Percentiles rank a stretch among this genome's conserved stretches.
Evolutionary conservation across 1,140 invertebrate species (phyloP).

Genomic region (Chymomyza costata): DNA sequence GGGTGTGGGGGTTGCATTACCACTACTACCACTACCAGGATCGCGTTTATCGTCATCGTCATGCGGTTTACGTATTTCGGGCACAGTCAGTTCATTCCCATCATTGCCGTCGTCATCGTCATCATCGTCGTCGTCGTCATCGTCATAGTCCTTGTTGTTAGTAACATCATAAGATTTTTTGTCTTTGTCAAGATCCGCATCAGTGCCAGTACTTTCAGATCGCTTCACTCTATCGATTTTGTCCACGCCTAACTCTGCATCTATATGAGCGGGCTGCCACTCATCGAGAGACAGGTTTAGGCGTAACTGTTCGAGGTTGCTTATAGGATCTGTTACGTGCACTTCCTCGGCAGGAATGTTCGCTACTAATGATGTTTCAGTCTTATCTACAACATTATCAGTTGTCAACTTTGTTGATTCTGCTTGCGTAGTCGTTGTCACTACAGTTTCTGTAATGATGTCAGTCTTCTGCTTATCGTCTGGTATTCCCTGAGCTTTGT

Average conservation of each 20-base stretch:
- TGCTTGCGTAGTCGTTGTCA: constrained; percentile 62
- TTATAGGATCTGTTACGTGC: constrained; percentile 16
- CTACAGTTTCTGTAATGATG: constrained; percentile 68
- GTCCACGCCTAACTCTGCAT: constrained; percentile 33
- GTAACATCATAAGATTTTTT: constrained; percentile 48
- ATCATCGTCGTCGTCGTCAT: constrained; percentile 75
- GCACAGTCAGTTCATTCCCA: constrained; percentile 57
- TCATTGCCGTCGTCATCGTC: constrained; percentile 71
- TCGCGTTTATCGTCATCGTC: constrained; percentile 78
- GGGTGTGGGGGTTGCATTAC: constrained; percentile 77
- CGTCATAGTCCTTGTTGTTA: constrained; percentile 61
- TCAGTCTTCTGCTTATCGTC: constrained; percentile 69
- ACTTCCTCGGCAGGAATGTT: constrained; percentile 60
- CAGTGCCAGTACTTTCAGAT: constrained; percentile 28
- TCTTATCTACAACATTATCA: constrained; percentile 64
- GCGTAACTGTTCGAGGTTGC: constrained; percentile 44
- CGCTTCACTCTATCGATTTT: constrained; percentile 39
- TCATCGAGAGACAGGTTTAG: constrained; percentile 59
- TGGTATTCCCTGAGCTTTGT: constrained; percentile 60
- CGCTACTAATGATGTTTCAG: constrained; percentile 62
- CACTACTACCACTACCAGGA: constrained; percentile 79
- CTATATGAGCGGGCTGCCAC: constrained; percentile 36
- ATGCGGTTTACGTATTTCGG: constrained; percentile 69
- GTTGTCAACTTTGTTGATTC: constrained; percentile 43
- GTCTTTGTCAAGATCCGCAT: constrained; percentile 60